These are phyloP conservation scores for Hyperopisus bebe DNA, from an alignment of 2,113 vertebrate species.

Conservation along the genomic window DNA sequence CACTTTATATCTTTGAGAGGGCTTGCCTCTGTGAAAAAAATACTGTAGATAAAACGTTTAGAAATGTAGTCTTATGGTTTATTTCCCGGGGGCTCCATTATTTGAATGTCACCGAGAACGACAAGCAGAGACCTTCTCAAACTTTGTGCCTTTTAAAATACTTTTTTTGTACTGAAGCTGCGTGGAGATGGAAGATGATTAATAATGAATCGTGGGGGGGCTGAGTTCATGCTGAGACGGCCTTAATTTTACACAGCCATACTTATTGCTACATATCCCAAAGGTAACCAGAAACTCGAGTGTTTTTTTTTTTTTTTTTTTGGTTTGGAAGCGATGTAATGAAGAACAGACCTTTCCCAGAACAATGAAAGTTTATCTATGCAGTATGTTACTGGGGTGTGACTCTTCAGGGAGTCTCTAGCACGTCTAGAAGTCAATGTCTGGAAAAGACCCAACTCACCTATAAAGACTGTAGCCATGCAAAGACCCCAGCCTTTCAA, in stretches of 20 bases:
- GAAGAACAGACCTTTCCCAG: not conserved
- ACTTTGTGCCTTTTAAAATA: not conserved
- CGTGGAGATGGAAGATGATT: not conserved
- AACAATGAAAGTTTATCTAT: constrained; percentile 3
- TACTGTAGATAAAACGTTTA: not conserved
- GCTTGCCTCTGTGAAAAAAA: not conserved
- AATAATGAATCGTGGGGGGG: not conserved
- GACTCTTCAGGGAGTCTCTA: not conserved
- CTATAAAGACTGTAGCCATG: not conserved
- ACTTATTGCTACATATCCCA: not conserved
- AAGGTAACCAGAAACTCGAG: not conserved
- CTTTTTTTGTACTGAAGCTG: not conserved
- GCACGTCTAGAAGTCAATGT: not conserved
- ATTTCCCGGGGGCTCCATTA: not conserved
- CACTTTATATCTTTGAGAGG: not conserved
- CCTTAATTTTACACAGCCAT: not conserved
- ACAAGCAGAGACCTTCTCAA: not conserved
- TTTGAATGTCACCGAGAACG: not conserved
- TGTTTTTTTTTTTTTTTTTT: not conserved
- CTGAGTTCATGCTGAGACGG: not conserved
- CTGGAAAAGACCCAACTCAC: not conserved
- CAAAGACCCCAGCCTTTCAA: not conserved
- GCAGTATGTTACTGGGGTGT: not conserved
- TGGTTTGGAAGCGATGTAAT: not conserved
- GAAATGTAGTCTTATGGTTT: not conserved